Evolutionary conservation across 2,113 vertebrate species (phyloP).

Genomic region (Uria aalge): DNA sequence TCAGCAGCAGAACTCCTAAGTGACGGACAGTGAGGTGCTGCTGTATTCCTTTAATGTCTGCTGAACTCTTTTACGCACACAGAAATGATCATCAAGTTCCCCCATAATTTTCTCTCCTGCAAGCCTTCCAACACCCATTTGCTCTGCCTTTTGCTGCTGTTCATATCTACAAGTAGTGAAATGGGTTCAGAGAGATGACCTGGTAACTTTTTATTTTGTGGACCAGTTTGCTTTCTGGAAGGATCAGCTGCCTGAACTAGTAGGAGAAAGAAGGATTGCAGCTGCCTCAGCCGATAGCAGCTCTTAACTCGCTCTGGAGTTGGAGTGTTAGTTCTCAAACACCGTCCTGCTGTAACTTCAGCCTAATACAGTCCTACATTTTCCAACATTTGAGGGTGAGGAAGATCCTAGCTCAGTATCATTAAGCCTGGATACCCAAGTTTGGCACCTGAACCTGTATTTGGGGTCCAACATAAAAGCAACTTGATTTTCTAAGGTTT

Average conservation of each 20-base stretch:
- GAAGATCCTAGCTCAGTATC: not conserved
- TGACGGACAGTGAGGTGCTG: not conserved
- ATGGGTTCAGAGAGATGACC: not conserved
- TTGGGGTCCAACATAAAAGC: not conserved
- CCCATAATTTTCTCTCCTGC: not conserved
- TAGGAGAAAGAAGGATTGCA: not conserved
- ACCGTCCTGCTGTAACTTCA: not conserved
- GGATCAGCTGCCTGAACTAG: not conserved
- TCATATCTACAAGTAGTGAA: not conserved
- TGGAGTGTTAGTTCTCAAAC: not conserved
- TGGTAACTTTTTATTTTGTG: not conserved
- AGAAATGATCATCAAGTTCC: not conserved
- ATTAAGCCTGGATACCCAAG: not conserved
- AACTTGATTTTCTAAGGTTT: not conserved
- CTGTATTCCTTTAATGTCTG: not conserved
- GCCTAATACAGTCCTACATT: not conserved
- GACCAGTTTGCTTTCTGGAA: not conserved
- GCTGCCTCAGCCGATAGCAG: not conserved
- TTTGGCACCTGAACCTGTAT: not conserved
- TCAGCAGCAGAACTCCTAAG: not conserved
- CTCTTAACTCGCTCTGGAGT: not conserved
- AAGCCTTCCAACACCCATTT: not conserved
- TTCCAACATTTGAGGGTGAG: not conserved
- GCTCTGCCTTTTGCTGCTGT: not conserved
- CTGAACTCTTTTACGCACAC: not conserved